Evolutionary conservation across 2,113 vertebrate genomes (phyloP), one percentile per base, ranked within the genome.

Genomic region (Neotoma lepida): DNA sequence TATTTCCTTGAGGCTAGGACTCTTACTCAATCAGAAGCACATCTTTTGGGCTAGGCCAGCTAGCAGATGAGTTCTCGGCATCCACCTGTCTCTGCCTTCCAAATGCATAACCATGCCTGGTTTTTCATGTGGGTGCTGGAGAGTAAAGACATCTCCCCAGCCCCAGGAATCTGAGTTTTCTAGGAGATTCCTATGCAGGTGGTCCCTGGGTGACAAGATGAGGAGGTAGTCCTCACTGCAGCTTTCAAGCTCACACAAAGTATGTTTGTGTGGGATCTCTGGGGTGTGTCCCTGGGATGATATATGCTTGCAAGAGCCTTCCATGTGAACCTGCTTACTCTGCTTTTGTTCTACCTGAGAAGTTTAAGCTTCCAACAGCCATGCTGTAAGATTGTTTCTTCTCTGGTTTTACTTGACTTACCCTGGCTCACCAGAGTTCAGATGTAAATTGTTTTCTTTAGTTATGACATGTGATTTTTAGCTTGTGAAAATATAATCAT

Each of bases 381-480:
- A 30, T 24, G 30, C 24, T 7, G 10, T 35, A 30, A 9, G 9
- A 9, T 30, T 71, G 22, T n/a, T 86, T 61, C 28, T 87, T 91
- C 73, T 24, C 46, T 71, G 84, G 39, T 39, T 71, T 90, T 68
- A 7, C 41, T 77, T 86, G 85, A 61, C 41, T 77, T 44, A 33
- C 14, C 9, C 33, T 8, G n/a, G 44, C 54, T 93, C 33, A 33
- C 35, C 39, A 54, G 71, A 94, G 66, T 76, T 92, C 66, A 92
- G 46, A 68, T 66, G 73, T n/a, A 39, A 87, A 70, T 85, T 74
- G 51, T 87, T 92, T 95, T 70, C 61, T 82, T 89, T 95, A 63
- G 33, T 39, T 63, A 86, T 26, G 6, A 89, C 95, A 92, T 97
- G 86, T 95, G 92, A 90, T 94, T 96, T 96, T 81, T 63, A 96